Evolutionary conservation across 1,140 invertebrate species (phyloP), one percentile per base, ranked within the genome.

Genomic region (Subanguina moxae): DNA sequence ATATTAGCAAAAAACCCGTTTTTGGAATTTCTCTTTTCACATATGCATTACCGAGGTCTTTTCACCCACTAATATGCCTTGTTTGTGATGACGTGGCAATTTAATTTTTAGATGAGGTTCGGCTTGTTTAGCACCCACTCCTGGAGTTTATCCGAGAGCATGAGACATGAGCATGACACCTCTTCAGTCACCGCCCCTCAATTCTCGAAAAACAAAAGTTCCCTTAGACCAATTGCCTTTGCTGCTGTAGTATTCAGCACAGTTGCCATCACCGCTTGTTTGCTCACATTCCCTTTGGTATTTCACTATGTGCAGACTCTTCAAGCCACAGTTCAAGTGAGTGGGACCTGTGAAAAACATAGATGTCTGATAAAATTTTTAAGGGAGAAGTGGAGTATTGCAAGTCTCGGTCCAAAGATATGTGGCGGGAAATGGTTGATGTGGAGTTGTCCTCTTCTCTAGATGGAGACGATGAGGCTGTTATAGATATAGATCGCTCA

Each of bases 341-440:
- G 52, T 15, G n/a, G n/a, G n/a, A n/a, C n/a, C n/a, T 38, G 32
- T 11, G 11, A 11, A 38, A 38, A 38, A 11, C 32, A 38, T 38
- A 38, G 32, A 5, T 11, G 11, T 38, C n/a, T n/a, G n/a, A n/a
- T n/a, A n/a, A 58, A 58, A 58, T 74, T n/a, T 63, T 80, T 57
- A 38, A 80, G 76, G 77, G 81, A 28, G 80, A 82, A 67, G 80
- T 82, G 15, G 80, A 82, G 42, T 82, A 79, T 67, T 82, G 80
- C 72, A 80, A 79, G 62, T 76, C 75, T 21, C 73, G 80, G 5
- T 71, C 75, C 9, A 70, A 75, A 5, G 81, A 82, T 57, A 83
- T 82, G 78, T 82, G 80, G 80, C 59, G 68, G 8, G 72, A 83
- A 67, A 83, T 82, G 81, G 67, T 82, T 19, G 80, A 82, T 21